Percentiles rank a stretch among this genome's conserved stretches.
Conservation (phyloP, 1,140 invertebrate species). For the Bacillus rossius region DNA sequence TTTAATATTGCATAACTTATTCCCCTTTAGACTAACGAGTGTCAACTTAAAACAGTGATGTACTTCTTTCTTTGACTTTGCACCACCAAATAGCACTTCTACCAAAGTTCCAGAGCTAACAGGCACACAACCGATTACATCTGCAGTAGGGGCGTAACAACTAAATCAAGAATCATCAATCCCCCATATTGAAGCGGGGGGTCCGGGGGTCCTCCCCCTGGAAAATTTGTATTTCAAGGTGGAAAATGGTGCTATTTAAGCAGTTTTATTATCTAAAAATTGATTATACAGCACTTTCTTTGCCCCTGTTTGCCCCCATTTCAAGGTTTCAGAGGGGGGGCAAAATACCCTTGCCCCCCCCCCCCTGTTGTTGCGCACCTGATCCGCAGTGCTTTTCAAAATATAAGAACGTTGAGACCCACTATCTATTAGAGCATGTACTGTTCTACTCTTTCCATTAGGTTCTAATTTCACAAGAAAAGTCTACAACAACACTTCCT, state of each 20-base stretch:
- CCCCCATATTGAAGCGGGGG: too few species aligned
- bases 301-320: too few species aligned
- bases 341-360: too few species aligned
- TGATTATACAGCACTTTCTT: too few species aligned
- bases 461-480: constrained; percentile 4
- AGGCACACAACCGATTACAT: not conserved
- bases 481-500: constrained; percentile 11
- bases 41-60: constrained; percentile 7
- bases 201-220: too few species aligned
- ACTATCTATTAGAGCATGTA: constrained; percentile 12
- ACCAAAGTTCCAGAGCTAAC: not conserved
- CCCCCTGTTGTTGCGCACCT: too few species aligned
- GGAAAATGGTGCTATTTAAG: too few species aligned
- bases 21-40: not conserved
- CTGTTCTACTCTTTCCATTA: not conserved
- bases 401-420: constrained; percentile 17
- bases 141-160: too few species aligned
- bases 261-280: too few species aligned
- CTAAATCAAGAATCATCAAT: too few species aligned
- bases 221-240: too few species aligned
- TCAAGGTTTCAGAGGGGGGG: too few species aligned
- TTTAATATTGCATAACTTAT: not conserved
- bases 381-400: not conserved
- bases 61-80: not conserved
- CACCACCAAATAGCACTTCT: constrained; percentile 4